phyloP scores from a whole-genome alignment of 2,888 invertebrate species.

The Amiota communis region DNA sequence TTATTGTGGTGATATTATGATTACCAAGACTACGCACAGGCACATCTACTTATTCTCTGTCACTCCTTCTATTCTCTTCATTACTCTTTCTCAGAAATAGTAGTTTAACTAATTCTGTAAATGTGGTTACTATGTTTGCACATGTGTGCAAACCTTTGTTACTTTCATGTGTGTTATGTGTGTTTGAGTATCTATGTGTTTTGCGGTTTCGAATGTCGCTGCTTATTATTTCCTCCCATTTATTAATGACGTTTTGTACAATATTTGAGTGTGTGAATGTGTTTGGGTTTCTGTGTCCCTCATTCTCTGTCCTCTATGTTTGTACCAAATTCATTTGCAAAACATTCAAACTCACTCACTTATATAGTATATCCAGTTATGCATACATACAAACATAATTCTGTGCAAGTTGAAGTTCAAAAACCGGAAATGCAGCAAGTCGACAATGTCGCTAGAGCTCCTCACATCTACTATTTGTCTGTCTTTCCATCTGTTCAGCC shows the following conservation, averaged over 20 bases:
- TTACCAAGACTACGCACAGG: too few relatives aligned
- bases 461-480: neutral
- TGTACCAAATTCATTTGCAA: neutral
- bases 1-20: constrained; percentile 27
- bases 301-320: neutral
- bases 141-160: neutral
- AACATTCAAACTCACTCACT: constrained; percentile 8
- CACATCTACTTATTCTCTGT: too few relatives aligned
- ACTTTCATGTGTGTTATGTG: neutral
- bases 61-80: neutral
- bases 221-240: constrained; percentile 17
- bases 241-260: constrained; percentile 21
- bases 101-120: neutral
- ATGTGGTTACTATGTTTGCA: neutral
- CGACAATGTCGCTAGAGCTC: constrained; percentile 12
- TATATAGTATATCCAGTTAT: too few relatives aligned
- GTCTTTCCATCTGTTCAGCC: neutral
- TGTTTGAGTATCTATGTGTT: neutral
- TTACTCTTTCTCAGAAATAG: neutral
- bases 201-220: constrained; percentile 19
- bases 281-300: neutral
- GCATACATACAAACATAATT: constrained; percentile 10
- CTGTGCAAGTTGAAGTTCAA: constrained; percentile 19
- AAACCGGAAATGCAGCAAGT: constrained; percentile 24
- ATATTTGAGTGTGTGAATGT: neutral